Conservation (phyloP, 2,888 invertebrate genomes). For the Anodontia alba region DNA sequence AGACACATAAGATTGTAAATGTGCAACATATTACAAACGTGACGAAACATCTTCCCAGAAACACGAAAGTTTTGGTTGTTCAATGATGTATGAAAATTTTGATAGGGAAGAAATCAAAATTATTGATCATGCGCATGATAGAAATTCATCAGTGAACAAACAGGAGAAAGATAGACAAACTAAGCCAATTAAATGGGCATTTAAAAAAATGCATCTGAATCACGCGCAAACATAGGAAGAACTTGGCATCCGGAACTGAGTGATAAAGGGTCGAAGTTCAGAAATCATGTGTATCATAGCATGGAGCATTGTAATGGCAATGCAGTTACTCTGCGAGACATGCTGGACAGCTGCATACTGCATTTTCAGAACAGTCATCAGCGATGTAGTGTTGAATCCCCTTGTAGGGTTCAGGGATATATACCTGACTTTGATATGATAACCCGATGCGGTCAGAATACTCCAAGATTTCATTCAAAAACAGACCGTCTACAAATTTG, state of each 20-base stretch:
- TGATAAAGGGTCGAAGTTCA: constrained; percentile 11
- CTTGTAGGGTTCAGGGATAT: constrained; percentile 8
- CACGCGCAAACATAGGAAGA: not conserved
- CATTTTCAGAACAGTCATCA: constrained; percentile 32
- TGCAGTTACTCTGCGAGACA: not conserved
- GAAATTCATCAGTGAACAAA: constrained; percentile 19
- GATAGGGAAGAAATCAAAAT: not conserved
- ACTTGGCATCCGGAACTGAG: constrained; percentile 36
- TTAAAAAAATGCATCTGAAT: not conserved
- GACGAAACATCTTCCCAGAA: not conserved
- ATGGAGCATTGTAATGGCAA: constrained; percentile 18
- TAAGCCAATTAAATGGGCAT: not conserved
- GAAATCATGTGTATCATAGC: constrained; percentile 25
- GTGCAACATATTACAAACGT: constrained; percentile 11
- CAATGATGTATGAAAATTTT: constrained; percentile 16
- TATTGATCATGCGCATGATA: constrained; percentile 20
- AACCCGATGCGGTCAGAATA: constrained; percentile 13
- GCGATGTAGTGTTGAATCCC: constrained; percentile 5
- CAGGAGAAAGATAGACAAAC: not conserved
- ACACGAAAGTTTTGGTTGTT: constrained; percentile 10
- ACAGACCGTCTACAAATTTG: constrained; percentile 14
- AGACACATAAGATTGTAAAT: constrained; percentile 12
- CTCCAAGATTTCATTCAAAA: constrained; percentile 9
- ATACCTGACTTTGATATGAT: constrained; percentile 21
- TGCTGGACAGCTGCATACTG: constrained; percentile 19